Conservation (phyloP, 2,797 vertebrate genomes). For the Diglossa cyanea region DNA sequence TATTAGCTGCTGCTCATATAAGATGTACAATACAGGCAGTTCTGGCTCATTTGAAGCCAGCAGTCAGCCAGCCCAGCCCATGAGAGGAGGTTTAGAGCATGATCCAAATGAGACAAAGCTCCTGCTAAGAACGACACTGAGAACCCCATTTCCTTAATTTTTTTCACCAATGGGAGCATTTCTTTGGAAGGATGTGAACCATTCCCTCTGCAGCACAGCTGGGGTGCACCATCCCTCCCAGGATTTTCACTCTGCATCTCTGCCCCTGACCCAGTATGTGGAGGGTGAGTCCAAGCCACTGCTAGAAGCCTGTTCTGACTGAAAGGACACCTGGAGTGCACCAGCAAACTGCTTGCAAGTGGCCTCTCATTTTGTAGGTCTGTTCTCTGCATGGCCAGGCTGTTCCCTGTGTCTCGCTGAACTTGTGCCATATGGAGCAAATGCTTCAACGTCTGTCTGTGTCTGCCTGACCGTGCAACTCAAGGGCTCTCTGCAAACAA, state of each 20-base stretch:
- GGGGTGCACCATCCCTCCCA: background rate
- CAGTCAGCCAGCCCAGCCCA: background rate
- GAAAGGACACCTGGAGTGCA: slow-evolving; percentile 54
- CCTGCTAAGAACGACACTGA: background rate
- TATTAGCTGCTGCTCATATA: background rate
- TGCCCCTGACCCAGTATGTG: background rate
- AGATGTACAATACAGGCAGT: background rate
- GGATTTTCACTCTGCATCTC: background rate
- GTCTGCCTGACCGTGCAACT: background rate
- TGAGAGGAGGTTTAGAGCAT: background rate
- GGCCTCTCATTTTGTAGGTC: slow-evolving; percentile 47
- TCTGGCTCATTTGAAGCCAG: background rate
- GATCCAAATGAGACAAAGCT: background rate
- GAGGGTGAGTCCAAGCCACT: slow-evolving; percentile 10
- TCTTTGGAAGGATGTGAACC: background rate
- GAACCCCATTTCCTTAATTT: background rate
- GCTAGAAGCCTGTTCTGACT: slow-evolving; percentile 35
- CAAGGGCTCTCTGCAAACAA: background rate
- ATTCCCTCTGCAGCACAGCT: background rate
- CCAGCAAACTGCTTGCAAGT: slow-evolving; percentile 18
- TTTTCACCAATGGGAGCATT: rapidly evolving
- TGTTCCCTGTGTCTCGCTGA: slow-evolving; percentile 34
- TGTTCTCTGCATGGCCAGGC: slow-evolving; percentile 47
- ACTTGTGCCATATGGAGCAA: slow-evolving; percentile 60
- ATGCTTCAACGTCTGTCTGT: slow-evolving; percentile 51